phyloP scores from a whole-genome alignment of 2,113 vertebrate species.

The Rhinopithecus roxellana region DNA sequence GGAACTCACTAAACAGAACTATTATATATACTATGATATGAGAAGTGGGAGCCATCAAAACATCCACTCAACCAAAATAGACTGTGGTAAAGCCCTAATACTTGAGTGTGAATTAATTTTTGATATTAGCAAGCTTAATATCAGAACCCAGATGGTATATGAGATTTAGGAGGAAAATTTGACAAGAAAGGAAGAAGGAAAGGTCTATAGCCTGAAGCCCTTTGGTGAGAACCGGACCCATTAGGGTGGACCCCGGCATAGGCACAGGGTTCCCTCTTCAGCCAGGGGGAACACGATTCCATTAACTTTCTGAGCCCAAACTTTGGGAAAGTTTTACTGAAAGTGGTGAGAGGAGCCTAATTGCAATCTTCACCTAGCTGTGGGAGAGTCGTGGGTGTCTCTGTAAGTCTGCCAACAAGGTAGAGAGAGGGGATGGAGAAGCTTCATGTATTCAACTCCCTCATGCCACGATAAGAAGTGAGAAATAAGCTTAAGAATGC shows the following conservation, averaged over 20 bases:
- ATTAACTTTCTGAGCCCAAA: neutral
- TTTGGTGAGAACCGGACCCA: neutral
- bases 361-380: constrained; percentile 43
- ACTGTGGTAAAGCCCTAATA: neutral
- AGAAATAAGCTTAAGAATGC: neutral
- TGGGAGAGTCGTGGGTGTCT: neutral
- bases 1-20: neutral
- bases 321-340: neutral
- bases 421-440: neutral
- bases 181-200: neutral
- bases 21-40: neutral
- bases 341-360: neutral
- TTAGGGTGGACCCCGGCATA: neutral
- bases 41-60: neutral
- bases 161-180: neutral
- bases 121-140: neutral
- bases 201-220: neutral
- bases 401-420: neutral
- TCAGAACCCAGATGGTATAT: neutral
- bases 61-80: neutral
- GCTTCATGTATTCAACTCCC: neutral
- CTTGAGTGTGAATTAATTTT: neutral
- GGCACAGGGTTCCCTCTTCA: neutral
- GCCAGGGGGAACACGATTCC: neutral
- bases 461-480: neutral